A percentile compares a stretch with the other conserved stretches of the same genome.
Evolutionary conservation across 1,140 invertebrate species (phyloP).

Genomic region (Manduca sexta): DNA sequence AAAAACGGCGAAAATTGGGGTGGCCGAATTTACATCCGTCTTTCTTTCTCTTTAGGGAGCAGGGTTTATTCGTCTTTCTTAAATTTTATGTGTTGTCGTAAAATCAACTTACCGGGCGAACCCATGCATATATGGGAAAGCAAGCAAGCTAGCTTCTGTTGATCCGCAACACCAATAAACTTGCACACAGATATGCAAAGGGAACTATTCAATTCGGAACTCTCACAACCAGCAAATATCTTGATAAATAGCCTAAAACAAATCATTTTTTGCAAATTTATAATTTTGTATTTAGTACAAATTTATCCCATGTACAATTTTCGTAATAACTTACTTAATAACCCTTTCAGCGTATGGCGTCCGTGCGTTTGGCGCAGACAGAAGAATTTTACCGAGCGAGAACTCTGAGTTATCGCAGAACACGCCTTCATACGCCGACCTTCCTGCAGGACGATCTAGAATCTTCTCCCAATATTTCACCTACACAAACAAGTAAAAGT

Average conservation of each 20-base stretch:
- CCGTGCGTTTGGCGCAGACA: slow-evolving; percentile 78
- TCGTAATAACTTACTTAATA: slow-evolving; percentile 48
- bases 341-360: slow-evolving; percentile 85
- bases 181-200: slow-evolving; percentile 59
- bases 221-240: slow-evolving; percentile 60
- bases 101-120: slow-evolving; percentile 31
- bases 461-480: slow-evolving; percentile 87
- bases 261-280: no score
- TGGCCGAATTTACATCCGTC: no score
- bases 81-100: background rate
- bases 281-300: no score
- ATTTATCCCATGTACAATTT: no score
- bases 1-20: no score
- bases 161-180: slow-evolving; percentile 56
- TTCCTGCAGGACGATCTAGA: slow-evolving; percentile 84
- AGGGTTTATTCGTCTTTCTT: background rate
- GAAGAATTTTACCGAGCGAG: slow-evolving; percentile 84
- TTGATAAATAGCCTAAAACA: slow-evolving; percentile 60
- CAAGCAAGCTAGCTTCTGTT: slow-evolving; percentile 41
- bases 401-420: slow-evolving; percentile 79
- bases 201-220: slow-evolving; percentile 33
- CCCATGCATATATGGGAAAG: slow-evolving; percentile 47
- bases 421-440: slow-evolving; percentile 86
- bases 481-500: slow-evolving; percentile 26
- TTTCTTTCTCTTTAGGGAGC: no score